Conservation (phyloP, 2,113 vertebrate species). For the Periophthalmodon schlosseri region DNA sequence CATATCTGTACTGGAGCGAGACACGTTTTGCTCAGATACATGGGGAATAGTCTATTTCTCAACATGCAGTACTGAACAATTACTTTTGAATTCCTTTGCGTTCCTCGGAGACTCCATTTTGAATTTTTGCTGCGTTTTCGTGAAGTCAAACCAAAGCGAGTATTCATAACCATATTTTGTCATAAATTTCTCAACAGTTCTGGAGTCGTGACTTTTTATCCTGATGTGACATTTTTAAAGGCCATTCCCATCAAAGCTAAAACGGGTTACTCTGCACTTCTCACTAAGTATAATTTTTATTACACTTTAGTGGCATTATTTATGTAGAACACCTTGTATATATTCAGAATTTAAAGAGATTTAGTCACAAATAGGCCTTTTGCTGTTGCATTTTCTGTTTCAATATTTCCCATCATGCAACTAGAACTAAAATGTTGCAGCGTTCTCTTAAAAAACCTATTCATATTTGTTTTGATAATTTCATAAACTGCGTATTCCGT, state of each 20-base stretch:
- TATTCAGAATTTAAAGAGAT: constrained; percentile 30
- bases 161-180: constrained; percentile 63
- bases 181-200: constrained; percentile 67
- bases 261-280: constrained; percentile 35
- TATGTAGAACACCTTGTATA: neutral
- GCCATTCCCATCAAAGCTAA: constrained; percentile 64
- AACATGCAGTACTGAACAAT: neutral
- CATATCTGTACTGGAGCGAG: no score
- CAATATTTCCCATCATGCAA: neutral
- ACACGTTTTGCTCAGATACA: no score
- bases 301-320: neutral
- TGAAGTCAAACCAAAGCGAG: constrained; percentile 58
- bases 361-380: neutral
- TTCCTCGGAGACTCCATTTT: neutral
- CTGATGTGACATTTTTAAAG: constrained; percentile 66
- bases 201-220: constrained; percentile 64
- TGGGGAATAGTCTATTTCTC: no score
- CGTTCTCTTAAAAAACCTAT: neutral
- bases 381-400: neutral
- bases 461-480: constrained; percentile 2
- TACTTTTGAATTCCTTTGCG: neutral
- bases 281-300: constrained; percentile 13
- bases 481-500: constrained; percentile 4
- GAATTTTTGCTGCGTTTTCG: constrained; percentile 42
- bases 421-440: neutral